phyloP scores from a whole-genome alignment of 2,888 invertebrate genomes.

The Leptinotarsa tumamoca region DNA sequence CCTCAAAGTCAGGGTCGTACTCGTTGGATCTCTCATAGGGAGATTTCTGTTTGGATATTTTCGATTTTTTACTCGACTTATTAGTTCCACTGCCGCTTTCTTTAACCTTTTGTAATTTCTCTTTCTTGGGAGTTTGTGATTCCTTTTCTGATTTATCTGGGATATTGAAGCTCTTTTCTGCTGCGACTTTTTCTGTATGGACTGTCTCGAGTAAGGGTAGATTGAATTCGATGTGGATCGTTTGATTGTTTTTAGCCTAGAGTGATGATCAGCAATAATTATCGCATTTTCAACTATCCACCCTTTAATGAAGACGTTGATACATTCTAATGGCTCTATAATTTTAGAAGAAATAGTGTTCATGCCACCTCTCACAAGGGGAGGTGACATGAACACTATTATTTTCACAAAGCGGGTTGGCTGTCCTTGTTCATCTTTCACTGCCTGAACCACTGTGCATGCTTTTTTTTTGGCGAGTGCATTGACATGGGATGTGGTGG shows the following conservation, averaged over 20 bases:
- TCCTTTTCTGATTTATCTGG: constrained; percentile 1
- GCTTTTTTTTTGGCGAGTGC: too few species aligned
- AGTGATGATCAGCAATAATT: constrained; percentile 27
- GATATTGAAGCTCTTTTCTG: background rate
- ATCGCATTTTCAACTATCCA: too few species aligned
- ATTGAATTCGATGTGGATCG: constrained; percentile 70
- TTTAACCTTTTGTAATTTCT: constrained; percentile 4
- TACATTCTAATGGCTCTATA: too few species aligned
- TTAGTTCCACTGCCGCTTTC: background rate
- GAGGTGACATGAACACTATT: too few species aligned
- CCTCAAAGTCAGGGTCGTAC: constrained; percentile 52
- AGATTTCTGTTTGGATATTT: constrained; percentile 22
- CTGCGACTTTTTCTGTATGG: background rate
- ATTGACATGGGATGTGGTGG: too few species aligned
- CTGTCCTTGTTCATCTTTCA: too few species aligned
- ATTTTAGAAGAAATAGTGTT: too few species aligned
- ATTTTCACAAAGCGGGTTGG: too few species aligned
- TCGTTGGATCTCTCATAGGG: constrained; percentile 56
- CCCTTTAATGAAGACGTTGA: too few species aligned
- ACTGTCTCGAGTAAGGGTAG: constrained; percentile 69
- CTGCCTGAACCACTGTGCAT: too few species aligned
- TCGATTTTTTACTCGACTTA: background rate
- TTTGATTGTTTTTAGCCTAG: constrained; percentile 60
- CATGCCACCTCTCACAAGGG: too few species aligned
- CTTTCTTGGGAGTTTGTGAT: constrained; percentile 24